phyloP scores from a whole-genome alignment of 2,797 vertebrate genomes.

The Eremophila alpestris region DNA sequence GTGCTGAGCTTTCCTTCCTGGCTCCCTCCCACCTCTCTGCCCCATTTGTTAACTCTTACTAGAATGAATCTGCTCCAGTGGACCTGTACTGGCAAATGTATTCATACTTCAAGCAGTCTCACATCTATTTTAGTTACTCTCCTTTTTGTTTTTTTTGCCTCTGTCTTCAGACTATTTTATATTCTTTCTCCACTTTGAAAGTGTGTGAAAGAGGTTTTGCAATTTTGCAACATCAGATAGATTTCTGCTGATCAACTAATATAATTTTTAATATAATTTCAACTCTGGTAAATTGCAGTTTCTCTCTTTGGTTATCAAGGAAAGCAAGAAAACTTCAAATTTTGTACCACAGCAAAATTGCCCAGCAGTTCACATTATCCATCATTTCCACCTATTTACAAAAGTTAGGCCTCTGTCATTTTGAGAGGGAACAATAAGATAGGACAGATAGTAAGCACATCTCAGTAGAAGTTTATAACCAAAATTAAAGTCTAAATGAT shows the following conservation, averaged over 20 bases:
- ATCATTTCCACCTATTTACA: background rate
- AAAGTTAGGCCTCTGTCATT: background rate
- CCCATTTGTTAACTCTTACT: background rate
- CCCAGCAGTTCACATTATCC: background rate
- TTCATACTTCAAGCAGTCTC: background rate
- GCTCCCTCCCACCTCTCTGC: background rate
- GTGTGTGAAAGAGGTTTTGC: background rate
- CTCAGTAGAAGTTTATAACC: background rate
- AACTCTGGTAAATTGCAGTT: background rate
- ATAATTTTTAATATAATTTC: background rate
- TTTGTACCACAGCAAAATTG: background rate
- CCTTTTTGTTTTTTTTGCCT: background rate
- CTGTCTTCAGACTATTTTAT: background rate
- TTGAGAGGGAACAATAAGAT: background rate
- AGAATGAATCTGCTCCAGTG: background rate
- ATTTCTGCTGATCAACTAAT: background rate
- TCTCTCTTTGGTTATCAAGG: background rate
- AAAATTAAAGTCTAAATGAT: background rate
- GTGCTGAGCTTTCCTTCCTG: background rate
- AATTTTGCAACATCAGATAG: background rate
- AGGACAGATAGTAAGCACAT: background rate
- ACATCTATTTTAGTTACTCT: background rate
- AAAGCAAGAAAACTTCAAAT: background rate
- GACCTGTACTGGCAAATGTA: background rate
- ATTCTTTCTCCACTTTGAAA: background rate